Evolutionary conservation across 23 tunicate species (phyloP), one percentile per base, ranked within the genome.

Genomic region (Halocynthia aurantium): DNA sequence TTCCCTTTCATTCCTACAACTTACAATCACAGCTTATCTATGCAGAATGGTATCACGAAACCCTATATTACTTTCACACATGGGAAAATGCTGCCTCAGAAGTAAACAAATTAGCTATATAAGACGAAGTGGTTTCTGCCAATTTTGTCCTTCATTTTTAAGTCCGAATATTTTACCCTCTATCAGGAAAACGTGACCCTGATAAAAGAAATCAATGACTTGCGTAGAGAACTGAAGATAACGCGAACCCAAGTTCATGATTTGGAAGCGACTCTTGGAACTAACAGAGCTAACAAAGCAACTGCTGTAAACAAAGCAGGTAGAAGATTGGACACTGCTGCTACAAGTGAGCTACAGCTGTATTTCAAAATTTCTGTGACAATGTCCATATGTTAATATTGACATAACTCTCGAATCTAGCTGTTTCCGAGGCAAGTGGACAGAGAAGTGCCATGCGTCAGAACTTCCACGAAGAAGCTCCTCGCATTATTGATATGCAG

Each of bases 141-240:
- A 31, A 31, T 31, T 31, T 31, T 31, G 44, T 31, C 44, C 44
- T 31, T 31, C 4, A 31, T 31, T 31, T 31, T 31, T 4, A 31
- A 31, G 4, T 31, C 44, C 44, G 44, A 31, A 31, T 31, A 31
- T 31, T 31, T 31, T 31, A 0, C 44, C 44, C 44, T 15, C 19
- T 71, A 5, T 19, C 77, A 92, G 93, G 99, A 96, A 56, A 96
- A 96, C 53, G 96, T 85, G 1, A 70, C 84, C 51, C 81, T 96
- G 71, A 85, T 96, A 67, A 92, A 96, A 55, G 99, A 96, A 74
- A 96, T 90, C 69, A 96, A 96, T 81, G 96, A 90, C 85, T 69
- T 96, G 22, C 85, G 99, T 7, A 69, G 93, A 20, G 99, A 96
- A 65, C 83, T 96, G 53, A 96, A 96, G 72, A 21, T 81, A 49